Evolutionary conservation across 1,140 invertebrate species (phyloP), one percentile per base, ranked within the genome.

Genomic region (Drosophila lacteicornis): DNA sequence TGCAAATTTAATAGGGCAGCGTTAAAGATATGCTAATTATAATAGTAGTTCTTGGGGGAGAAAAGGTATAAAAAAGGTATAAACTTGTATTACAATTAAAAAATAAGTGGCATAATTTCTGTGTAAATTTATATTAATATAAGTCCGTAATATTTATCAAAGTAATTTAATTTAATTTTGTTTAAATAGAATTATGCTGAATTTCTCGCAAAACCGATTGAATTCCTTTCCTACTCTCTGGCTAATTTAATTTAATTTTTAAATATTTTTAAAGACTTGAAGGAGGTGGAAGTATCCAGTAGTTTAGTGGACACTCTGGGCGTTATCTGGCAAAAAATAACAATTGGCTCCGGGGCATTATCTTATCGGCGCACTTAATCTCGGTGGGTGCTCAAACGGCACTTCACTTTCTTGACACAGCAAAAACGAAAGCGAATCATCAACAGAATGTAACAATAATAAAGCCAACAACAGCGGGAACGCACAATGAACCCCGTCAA

Each of bases 381-480:
- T 87, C 33, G 76, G 57, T 61, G 69, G 69, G 79, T 77, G 62
- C 42, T 61, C 56, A 43, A 67, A 75, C 49, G 63, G 74, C 80
- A 80, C 80, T 90, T 83, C 69, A 84, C 73, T 87, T 75, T 83
- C 83, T 84, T 88, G 74, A 84, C 77, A 88, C 87, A 80, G 69
- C 69, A 63, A 75, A 56, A 90, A 84, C 75, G 68, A 88, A 87
- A 84, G 82, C 87, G 70, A 74, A 74, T 73, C 70, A 51, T 59
- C 45, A 74, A 59, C 82, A 88, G 82, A 87, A 68, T 82, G 78
- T 69, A 33, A 42, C 38, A 66, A 68, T 42, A 58, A 42, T 53
- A 69, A 53, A 27, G 58, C 19, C 73, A 68, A 46, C 70, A 67
- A 47, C 22, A 45, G 42, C 53, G 40, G 27, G 55, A 81, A 80